Conservation (phyloP, 2,113 vertebrate species). For the Channa argus region DNA sequence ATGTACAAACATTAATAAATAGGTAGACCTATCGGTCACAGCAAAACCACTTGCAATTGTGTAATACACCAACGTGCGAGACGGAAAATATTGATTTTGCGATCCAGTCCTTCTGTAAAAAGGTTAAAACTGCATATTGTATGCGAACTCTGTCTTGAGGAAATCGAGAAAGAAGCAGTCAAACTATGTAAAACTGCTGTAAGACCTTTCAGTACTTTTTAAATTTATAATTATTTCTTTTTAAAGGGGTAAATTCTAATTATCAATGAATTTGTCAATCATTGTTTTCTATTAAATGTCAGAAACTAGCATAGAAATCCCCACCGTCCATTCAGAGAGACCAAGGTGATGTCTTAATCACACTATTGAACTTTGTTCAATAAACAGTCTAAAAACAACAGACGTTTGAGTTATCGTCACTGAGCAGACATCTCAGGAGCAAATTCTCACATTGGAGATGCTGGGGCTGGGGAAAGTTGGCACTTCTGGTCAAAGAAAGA, state of each 20-base stretch:
- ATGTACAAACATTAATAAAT: background rate
- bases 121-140: background rate
- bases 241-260: background rate
- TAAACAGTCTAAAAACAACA: background rate
- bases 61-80: background rate
- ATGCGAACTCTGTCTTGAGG: background rate
- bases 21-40: background rate
- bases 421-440: background rate
- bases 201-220: background rate
- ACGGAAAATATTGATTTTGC: background rate
- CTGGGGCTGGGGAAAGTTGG: no score
- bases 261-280: background rate
- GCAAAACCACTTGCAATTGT: background rate
- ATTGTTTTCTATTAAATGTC: background rate
- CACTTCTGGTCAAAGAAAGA: no score
- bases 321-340: background rate
- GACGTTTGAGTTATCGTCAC: background rate
- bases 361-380: background rate
- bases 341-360: background rate
- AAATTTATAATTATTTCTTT: background rate
- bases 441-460: background rate
- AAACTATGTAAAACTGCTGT: background rate
- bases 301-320: background rate
- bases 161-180: background rate
- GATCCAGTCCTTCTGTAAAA: conserved; percentile 9